These are phyloP conservation scores for Miltochrista miniata DNA, from an alignment of 2,888 invertebrate genomes.

Conservation along the genomic window DNA sequence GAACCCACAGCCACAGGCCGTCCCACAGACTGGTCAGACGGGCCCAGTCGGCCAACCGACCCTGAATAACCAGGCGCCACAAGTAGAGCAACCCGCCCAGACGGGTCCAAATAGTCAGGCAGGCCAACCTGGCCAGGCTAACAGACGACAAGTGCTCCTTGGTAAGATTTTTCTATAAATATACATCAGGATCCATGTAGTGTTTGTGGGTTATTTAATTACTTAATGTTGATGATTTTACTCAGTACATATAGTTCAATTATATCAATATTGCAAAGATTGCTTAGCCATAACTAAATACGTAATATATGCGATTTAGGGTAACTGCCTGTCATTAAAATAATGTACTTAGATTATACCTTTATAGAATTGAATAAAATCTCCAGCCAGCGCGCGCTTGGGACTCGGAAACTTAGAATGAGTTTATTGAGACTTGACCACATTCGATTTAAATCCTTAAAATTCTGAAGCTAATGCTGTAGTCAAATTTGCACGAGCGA, in stretches of 20 bases:
- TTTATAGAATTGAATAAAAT: too few species aligned
- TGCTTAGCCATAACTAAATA: too few species aligned
- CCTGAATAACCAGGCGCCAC: background rate
- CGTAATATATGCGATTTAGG: too few species aligned
- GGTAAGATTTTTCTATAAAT: slow-evolving; percentile 46
- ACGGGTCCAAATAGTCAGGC: background rate
- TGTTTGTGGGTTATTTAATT: background rate
- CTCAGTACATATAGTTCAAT: background rate
- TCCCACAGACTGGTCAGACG: slow-evolving; percentile 11
- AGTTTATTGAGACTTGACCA: too few species aligned
- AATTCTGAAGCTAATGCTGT: too few species aligned
- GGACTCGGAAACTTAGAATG: too few species aligned
- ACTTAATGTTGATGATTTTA: background rate
- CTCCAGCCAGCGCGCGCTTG: too few species aligned
- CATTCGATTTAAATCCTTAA: too few species aligned
- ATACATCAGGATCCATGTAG: background rate
- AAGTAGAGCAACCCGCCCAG: background rate
- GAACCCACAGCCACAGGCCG: slow-evolving; percentile 19
- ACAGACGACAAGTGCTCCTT: slow-evolving; percentile 48
- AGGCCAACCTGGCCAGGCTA: slow-evolving; percentile 21
- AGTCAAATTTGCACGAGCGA: too few species aligned
- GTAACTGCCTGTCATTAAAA: too few species aligned
- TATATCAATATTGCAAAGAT: too few species aligned
- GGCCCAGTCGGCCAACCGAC: background rate
- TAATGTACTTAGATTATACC: too few species aligned